phyloP scores from a whole-genome alignment of 2,113 vertebrate species.

The Gadus chalcogrammus region DNA sequence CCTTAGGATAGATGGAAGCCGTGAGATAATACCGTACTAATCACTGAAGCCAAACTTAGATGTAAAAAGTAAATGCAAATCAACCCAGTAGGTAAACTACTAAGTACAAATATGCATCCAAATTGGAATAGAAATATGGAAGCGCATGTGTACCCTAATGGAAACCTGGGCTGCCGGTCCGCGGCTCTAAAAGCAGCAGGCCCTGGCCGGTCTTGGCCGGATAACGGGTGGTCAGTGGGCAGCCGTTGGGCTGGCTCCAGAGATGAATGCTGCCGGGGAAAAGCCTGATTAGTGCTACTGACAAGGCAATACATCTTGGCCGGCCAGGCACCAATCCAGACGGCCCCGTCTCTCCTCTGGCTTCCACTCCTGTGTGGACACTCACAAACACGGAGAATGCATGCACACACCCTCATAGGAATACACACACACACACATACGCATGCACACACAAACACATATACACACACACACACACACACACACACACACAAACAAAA shows the following conservation, averaged over 20 bases:
- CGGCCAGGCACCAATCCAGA: slow-evolving; percentile 15
- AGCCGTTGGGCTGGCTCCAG: slow-evolving; percentile 44
- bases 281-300: slow-evolving; percentile 64
- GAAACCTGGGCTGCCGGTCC: neutral
- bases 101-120: too few relatives aligned
- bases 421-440: slow-evolving; percentile 9
- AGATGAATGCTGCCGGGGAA: slow-evolving; percentile 56
- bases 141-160: neutral
- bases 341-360: slow-evolving; percentile 26
- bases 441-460: slow-evolving; percentile 9
- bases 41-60: neutral
- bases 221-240: slow-evolving; percentile 39
- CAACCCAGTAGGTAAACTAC: too few relatives aligned
- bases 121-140: too few relatives aligned
- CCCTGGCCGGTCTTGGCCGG: slow-evolving; percentile 27
- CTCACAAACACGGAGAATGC: slow-evolving; percentile 4
- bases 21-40: neutral
- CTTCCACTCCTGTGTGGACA: slow-evolving; percentile 2
- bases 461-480: slow-evolving; percentile 4
- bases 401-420: neutral
- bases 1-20: neutral
- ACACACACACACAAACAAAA: neutral
- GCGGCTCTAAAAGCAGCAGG: slow-evolving; percentile 18
- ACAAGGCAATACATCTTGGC: slow-evolving; percentile 65
- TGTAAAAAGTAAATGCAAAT: too few relatives aligned